A percentile compares a stretch with the other conserved stretches of the same genome.
phyloP scores from a whole-genome alignment of 2,113 vertebrate species.

The Aspidoscelis tigris region DNA sequence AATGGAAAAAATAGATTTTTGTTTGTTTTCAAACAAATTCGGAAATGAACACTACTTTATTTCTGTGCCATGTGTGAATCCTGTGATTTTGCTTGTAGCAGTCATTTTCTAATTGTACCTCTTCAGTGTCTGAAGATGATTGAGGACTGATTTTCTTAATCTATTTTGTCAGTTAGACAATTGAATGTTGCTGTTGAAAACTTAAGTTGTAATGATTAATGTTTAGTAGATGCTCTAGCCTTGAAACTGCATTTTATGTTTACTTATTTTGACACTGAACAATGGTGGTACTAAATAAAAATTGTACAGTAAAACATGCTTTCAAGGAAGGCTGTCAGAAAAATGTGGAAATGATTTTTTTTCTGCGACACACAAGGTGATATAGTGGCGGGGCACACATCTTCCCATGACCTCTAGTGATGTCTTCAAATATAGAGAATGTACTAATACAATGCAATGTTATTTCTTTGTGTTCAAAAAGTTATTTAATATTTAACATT shows the following conservation, averaged over 20 bases:
- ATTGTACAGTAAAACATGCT: slow-evolving; percentile 1
- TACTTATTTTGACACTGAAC: slow-evolving; percentile 5
- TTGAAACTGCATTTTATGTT: not conserved
- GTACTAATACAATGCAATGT: slow-evolving; percentile 22
- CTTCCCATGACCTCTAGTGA: not conserved
- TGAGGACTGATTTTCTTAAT: not conserved
- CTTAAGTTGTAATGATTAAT: not conserved
- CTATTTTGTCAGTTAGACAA: not conserved
- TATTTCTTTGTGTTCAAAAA: slow-evolving; percentile 47
- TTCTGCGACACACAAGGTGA: not conserved
- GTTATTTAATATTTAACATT: slow-evolving; percentile 1
- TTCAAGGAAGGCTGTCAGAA: slow-evolving; percentile 1
- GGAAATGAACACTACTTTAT: no score
- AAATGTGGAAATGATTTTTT: slow-evolving; percentile 2
- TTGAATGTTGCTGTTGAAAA: not conserved
- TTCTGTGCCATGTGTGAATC: no score
- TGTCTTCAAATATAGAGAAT: not conserved
- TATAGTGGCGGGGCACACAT: not conserved
- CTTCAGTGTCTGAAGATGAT: not conserved
- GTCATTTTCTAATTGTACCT: no score
- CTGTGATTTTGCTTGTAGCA: no score
- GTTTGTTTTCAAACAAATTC: no score
- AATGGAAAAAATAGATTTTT: no score
- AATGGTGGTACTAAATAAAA: slow-evolving; percentile 6
- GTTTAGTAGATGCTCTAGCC: not conserved